Percentiles rank a stretch among this genome's conserved stretches.
Conservation (phyloP, 1,140 invertebrate genomes). For the Nomia melanderi region DNA sequence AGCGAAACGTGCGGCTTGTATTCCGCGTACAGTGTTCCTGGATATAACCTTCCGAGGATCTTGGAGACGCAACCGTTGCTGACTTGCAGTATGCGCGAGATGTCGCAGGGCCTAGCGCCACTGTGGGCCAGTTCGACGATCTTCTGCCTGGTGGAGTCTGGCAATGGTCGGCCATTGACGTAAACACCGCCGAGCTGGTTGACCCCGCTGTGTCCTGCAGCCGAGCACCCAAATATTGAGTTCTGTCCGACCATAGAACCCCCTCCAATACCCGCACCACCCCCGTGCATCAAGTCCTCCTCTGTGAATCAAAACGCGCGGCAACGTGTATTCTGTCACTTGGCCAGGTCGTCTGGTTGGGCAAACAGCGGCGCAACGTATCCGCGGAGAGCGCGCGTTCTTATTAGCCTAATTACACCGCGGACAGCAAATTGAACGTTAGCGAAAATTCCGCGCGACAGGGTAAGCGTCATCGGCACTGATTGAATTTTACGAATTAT, state of each 20-base stretch:
- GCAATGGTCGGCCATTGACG: conserved; percentile 97
- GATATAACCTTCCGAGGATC: conserved; percentile 93
- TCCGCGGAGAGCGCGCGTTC: conserved; percentile 26
- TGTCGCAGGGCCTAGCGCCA: conserved; percentile 98
- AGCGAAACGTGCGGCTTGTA: background rate
- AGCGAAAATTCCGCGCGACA: too few species aligned
- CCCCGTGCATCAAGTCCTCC: conserved; percentile 80
- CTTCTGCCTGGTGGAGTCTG: conserved; percentile 97
- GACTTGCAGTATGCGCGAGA: conserved; percentile 97
- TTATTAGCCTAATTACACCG: conserved; percentile 53
- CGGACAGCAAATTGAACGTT: too few species aligned
- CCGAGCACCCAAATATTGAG: conserved; percentile 88
- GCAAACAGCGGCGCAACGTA: conserved; percentile 42
- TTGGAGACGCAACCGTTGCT: conserved; percentile 98
- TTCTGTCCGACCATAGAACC: conserved; percentile 82
- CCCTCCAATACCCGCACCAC: conserved; percentile 76
- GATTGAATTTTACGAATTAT: too few species aligned
- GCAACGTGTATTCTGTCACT: conserved; percentile 59
- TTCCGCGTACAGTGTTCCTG: background rate
- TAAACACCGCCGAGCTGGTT: conserved; percentile 99
- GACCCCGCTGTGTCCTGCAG: conserved; percentile 96
- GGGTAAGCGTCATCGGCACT: too few species aligned
- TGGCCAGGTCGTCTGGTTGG: conserved; percentile 54
- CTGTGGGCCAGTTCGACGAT: conserved; percentile 99
- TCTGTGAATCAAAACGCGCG: conserved; percentile 75